Conservation (phyloP, 1,140 invertebrate genomes). For the Zaprionus ornatus region DNA sequence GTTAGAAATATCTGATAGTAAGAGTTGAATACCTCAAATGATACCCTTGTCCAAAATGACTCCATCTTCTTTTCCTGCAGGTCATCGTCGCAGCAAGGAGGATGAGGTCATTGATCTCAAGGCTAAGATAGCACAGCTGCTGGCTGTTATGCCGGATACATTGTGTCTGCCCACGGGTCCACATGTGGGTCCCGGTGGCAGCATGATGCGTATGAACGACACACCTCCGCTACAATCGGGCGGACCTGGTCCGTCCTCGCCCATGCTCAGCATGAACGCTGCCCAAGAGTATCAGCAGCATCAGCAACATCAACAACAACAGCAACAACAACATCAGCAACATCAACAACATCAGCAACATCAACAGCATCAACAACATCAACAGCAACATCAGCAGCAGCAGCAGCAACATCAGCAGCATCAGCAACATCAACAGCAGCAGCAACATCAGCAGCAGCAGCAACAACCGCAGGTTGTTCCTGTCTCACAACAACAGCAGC, state of each 20-base stretch:
- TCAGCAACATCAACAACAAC: constrained; percentile 64
- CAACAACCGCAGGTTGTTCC: constrained; percentile 48
- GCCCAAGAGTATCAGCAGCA: constrained; percentile 75
- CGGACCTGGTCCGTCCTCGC: constrained; percentile 74
- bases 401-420: constrained; percentile 63
- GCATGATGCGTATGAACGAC: constrained; percentile 82
- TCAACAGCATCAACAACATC: constrained; percentile 49
- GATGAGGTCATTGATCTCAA: constrained; percentile 96
- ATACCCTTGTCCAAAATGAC: background rate
- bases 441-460: constrained; percentile 53
- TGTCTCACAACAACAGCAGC: constrained; percentile 67
- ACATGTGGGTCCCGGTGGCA: constrained; percentile 72
- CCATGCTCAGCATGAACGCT: constrained; percentile 73
- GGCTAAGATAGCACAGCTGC: constrained; percentile 94
- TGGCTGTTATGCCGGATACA: constrained; percentile 94
- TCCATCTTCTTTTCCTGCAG: constrained; percentile 84
- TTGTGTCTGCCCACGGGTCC: constrained; percentile 84
- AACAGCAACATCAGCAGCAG: constrained; percentile 48
- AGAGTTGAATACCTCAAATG: constrained; percentile 40
- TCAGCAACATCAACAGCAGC: constrained; percentile 46
- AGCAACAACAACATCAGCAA: constrained; percentile 63
- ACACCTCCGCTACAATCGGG: constrained; percentile 78
- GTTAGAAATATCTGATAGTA: constrained; percentile 96
- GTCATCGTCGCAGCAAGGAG: constrained; percentile 91
- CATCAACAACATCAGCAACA: constrained; percentile 56